phyloP scores from a whole-genome alignment of 2,113 vertebrate species.

The Copsychus sechellarum region DNA sequence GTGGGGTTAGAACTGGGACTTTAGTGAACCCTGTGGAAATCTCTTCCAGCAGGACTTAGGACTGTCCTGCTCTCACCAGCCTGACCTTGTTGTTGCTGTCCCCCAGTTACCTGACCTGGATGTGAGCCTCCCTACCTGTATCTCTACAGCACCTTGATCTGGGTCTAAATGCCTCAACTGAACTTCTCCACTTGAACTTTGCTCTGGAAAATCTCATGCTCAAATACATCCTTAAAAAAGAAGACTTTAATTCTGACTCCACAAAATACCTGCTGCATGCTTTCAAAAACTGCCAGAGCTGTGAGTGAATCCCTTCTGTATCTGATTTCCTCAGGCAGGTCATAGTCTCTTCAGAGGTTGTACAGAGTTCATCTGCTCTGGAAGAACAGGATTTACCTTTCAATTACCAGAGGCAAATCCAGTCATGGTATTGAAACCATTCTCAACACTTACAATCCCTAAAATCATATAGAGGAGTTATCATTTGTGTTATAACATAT shows the following conservation, averaged over 20 bases:
- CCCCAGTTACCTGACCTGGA: constrained; percentile 63
- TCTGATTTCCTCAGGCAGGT: constrained; percentile 53
- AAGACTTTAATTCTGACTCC: constrained; percentile 62
- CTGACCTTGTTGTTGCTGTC: constrained; percentile 45
- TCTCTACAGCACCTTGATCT: constrained; percentile 14
- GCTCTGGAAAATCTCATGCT: constrained; percentile 50
- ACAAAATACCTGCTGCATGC: constrained; percentile 44
- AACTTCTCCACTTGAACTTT: constrained; percentile 65
- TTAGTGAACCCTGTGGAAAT: constrained; percentile 31
- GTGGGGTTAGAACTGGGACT: constrained; percentile 67
- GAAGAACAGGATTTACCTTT: constrained; percentile 72
- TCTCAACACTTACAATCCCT: constrained; percentile 65
- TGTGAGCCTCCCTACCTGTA: constrained; percentile 51
- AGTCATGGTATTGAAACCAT: neutral
- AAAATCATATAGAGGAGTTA: neutral
- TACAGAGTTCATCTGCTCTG: constrained; percentile 51
- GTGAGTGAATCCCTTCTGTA: constrained; percentile 16
- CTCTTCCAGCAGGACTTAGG: neutral
- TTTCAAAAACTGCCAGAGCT: constrained; percentile 67
- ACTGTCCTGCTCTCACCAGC: constrained; percentile 45
- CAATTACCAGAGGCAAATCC: constrained; percentile 61
- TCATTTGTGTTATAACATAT: neutral
- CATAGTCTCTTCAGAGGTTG: constrained; percentile 37
- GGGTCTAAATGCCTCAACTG: constrained; percentile 66
- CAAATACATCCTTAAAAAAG: constrained; percentile 61